Base-by-base conservation (phyloP, 2,797 vertebrate species). In the Margarornis squamiger region DNA sequence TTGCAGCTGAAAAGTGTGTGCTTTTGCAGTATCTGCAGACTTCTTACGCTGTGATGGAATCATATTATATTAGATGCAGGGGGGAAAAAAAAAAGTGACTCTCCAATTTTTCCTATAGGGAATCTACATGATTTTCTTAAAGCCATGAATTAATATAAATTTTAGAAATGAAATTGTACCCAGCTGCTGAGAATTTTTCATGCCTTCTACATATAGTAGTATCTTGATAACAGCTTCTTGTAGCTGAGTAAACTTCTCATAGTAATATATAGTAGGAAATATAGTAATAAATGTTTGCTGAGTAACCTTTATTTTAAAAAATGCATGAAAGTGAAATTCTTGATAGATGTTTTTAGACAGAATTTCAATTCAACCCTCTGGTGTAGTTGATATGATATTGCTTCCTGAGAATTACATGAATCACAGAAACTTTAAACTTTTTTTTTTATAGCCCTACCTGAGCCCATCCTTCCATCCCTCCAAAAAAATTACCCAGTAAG, bases 401-500 rank as follows among this genome's bases (percentile, higher is more conserved):
- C 70, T 96, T 97, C 90, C 49, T 91, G 48, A 97, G 70, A 96
- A 96, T 93, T 85, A 92, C 57, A 29, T 97, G 85, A 97, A 97
- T 98, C 95, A 98, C 78, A 23, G 80, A 88, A 97, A 97, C 77
- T 97, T 96, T 97, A 82, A 97, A 97, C 89, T 97, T 97, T 98
- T 98, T 95, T 96, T 98, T 98, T 98, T 97, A 66, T 97, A 99
- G 99, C 98, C 96, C 97, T 99, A 94, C 98, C 98, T 93, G 98
- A 99, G 96, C 99, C 99, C 61, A 98, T 99, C 95, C 97, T 99
- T 97, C 99, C 99, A 80, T 99, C 98, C 91, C 98, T 99, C 88
- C 99, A 99, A 96, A 99, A 97, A 97, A 98, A 98, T 91, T 98
- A 98, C 95, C 99, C 99, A 96, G 99, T 99, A 98, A 99, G 99